Conservation (phyloP, 2,113 vertebrate genomes). For the Ailurus styani region DNA sequence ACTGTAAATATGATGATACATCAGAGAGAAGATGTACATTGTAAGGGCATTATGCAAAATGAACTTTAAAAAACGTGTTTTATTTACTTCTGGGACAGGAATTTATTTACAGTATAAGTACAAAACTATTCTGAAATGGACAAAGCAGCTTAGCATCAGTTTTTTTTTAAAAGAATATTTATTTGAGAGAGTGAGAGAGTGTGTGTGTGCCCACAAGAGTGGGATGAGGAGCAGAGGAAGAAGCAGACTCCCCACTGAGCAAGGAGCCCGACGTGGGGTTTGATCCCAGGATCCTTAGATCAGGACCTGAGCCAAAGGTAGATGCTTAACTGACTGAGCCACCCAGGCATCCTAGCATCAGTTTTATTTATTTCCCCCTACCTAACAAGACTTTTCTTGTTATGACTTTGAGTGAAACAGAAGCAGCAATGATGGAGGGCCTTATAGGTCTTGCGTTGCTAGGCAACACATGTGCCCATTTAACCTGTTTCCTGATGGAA, state of each 20-base stretch:
- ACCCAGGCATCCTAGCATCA: background rate
- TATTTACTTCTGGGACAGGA: background rate
- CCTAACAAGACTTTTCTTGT: background rate
- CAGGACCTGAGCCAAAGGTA: background rate
- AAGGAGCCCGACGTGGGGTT: background rate
- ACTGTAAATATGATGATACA: background rate
- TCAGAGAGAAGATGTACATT: background rate
- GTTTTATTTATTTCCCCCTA: background rate
- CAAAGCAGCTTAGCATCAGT: background rate
- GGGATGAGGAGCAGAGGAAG: background rate
- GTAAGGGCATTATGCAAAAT: conserved; percentile 28
- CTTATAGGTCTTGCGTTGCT: background rate
- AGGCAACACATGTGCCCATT: background rate
- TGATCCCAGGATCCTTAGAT: background rate
- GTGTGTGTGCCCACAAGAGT: background rate
- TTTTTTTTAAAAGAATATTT: background rate
- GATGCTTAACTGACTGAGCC: background rate
- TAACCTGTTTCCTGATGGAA: background rate
- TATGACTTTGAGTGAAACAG: background rate
- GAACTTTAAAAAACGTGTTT: background rate
- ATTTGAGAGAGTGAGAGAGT: background rate
- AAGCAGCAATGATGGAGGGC: background rate
- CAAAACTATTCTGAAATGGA: background rate
- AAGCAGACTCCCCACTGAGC: background rate
- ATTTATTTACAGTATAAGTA: background rate